These are phyloP conservation scores for Papilio polyxenes DNA, from an alignment of 1,140 invertebrate genomes.

Conservation along the genomic window DNA sequence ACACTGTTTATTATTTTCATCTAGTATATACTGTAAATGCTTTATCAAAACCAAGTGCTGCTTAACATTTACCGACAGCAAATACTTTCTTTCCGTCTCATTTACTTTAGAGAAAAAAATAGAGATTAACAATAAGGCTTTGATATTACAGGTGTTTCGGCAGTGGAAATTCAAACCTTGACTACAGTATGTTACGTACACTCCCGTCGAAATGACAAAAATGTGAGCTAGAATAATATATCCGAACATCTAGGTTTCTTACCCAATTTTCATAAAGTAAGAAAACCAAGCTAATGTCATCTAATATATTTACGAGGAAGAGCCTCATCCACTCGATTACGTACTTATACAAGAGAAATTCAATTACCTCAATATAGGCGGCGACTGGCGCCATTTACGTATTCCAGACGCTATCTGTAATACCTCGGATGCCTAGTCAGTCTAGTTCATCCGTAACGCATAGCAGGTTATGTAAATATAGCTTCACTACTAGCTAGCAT, in stretches of 20 bases:
- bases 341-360: slow-evolving; percentile 29
- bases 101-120: too few relatives aligned
- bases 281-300: slow-evolving; percentile 17
- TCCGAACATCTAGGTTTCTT: background rate
- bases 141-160: too few relatives aligned
- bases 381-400: slow-evolving; percentile 23
- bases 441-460: slow-evolving; percentile 18
- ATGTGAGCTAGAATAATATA: background rate
- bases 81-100: background rate
- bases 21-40: background rate
- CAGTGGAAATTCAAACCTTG: too few relatives aligned
- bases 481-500: background rate
- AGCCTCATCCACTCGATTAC: slow-evolving; percentile 9
- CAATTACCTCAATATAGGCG: slow-evolving; percentile 21
- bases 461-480: slow-evolving; percentile 27
- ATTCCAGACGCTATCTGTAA: slow-evolving; percentile 26
- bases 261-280: slow-evolving; percentile 1
- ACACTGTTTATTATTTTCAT: too few relatives aligned
- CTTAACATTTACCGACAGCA: background rate
- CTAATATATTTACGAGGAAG: slow-evolving; percentile 18
- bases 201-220: too few relatives aligned
- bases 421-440: slow-evolving; percentile 22
- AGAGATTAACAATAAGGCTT: too few relatives aligned
- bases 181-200: too few relatives aligned
- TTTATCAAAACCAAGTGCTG: background rate